Percentiles rank a stretch among this genome's conserved stretches.
Conservation (phyloP, 2,888 invertebrate genomes). For the Cremastinae sp. region DNA sequence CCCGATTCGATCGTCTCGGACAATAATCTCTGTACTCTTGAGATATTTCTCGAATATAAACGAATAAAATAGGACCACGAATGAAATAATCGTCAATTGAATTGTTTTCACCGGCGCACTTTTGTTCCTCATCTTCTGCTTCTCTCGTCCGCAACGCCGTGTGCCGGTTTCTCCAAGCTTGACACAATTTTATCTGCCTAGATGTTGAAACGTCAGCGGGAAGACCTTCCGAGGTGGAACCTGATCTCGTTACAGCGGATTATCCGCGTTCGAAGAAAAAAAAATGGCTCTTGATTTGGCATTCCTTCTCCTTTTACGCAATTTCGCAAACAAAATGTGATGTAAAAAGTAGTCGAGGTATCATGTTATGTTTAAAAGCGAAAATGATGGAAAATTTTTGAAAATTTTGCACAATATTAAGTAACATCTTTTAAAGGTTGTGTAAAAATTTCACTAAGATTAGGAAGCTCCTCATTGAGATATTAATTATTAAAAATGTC, state of each 20-base stretch:
- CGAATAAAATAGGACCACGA: constrained; percentile 6
- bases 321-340: not conserved
- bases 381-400: no score
- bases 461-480: no score
- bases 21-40: constrained; percentile 1
- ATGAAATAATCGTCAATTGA: constrained; percentile 29
- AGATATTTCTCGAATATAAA: constrained; percentile 3
- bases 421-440: no score
- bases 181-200: constrained; percentile 38
- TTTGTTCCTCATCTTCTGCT: no score
- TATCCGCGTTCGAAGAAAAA: constrained; percentile 9
- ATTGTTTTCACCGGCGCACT: constrained; percentile 22
- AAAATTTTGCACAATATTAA: no score
- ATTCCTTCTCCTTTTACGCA: constrained; percentile 1
- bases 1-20: not conserved
- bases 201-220: constrained; percentile 23
- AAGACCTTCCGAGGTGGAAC: constrained; percentile 7
- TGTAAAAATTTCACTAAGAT: no score
- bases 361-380: no score
- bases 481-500: no score
- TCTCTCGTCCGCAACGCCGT: constrained; percentile 19
- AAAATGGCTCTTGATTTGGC: constrained; percentile 5
- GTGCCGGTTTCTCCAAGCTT: constrained; percentile 20
- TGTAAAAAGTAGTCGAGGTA: no score
- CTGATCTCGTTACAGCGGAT: constrained; percentile 20